phyloP scores from a whole-genome alignment of 2,113 vertebrate genomes.

The Jacana jacana region DNA sequence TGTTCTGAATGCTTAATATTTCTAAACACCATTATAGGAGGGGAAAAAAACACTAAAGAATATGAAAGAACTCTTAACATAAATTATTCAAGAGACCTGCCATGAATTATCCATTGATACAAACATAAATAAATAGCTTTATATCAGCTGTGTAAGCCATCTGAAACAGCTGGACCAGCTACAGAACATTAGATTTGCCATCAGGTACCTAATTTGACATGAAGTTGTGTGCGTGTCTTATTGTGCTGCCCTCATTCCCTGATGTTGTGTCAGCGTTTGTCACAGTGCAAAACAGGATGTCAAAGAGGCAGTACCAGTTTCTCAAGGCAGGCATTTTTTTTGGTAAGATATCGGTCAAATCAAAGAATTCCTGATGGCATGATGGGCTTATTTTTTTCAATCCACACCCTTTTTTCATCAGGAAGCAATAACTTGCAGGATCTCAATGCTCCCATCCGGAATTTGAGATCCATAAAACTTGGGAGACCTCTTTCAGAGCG shows the following conservation, averaged over 20 bases:
- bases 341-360: neutral
- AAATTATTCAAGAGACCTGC: constrained; percentile 59
- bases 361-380: neutral
- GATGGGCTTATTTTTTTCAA: neutral
- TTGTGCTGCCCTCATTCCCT: neutral
- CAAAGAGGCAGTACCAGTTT: neutral
- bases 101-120: constrained; percentile 63
- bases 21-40: neutral
- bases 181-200: neutral
- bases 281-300: neutral
- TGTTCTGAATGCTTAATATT: constrained; percentile 15
- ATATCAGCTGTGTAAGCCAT: constrained; percentile 31
- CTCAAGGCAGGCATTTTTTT: neutral
- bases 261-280: neutral
- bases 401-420: neutral
- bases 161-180: constrained; percentile 44
- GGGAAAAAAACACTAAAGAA: constrained; percentile 42
- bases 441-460: neutral
- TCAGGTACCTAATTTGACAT: neutral
- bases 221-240: neutral
- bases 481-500: neutral
- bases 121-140: constrained; percentile 61
- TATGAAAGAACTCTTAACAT: constrained; percentile 65
- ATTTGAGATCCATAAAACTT: neutral
- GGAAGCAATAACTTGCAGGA: neutral